Evolutionary conservation across 2,113 vertebrate species (phyloP).

Genomic region (Seriola rivoliana): DNA sequence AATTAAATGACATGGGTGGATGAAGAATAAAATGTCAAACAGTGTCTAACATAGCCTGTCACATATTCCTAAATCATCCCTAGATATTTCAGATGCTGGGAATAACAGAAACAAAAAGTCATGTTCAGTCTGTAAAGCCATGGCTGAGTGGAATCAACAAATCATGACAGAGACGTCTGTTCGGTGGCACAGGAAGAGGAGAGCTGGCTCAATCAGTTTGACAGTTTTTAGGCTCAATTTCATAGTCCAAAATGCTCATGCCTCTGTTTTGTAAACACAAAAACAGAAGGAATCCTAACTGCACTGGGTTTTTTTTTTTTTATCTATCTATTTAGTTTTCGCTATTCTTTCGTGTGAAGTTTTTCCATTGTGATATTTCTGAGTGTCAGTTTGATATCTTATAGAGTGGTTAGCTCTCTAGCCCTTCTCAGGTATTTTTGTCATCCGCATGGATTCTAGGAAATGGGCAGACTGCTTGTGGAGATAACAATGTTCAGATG

Average conservation of each 20-base stretch:
- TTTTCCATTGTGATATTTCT: background rate
- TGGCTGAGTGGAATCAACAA: conserved; percentile 46
- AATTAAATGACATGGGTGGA: conserved; percentile 36
- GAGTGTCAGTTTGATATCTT: background rate
- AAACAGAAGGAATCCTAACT: conserved; percentile 16
- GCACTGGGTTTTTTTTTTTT: background rate
- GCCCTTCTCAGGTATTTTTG: background rate
- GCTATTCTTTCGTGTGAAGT: background rate
- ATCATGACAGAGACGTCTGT: conserved; percentile 47
- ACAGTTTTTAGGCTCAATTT: conserved; percentile 31
- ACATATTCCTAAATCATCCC: conserved; percentile 26
- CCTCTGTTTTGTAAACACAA: conserved; percentile 6
- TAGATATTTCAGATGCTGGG: background rate
- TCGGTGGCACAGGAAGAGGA: conserved; percentile 5
- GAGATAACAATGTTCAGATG: background rate
- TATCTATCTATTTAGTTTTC: background rate
- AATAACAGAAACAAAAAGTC: conserved; percentile 6
- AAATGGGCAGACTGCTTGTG: background rate
- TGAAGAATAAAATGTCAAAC: conserved; percentile 49
- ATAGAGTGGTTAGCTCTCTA: background rate
- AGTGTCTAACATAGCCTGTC: conserved; percentile 2
- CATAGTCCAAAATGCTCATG: conserved; percentile 1
- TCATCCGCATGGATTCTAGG: background rate
- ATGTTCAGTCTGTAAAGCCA: conserved; percentile 21
- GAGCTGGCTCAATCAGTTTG: conserved; percentile 15